A percentile compares a stretch with the other conserved stretches of the same genome.
Conservation (phyloP, 2,888 invertebrate genomes). For the Sarcophaga rosellei region DNA sequence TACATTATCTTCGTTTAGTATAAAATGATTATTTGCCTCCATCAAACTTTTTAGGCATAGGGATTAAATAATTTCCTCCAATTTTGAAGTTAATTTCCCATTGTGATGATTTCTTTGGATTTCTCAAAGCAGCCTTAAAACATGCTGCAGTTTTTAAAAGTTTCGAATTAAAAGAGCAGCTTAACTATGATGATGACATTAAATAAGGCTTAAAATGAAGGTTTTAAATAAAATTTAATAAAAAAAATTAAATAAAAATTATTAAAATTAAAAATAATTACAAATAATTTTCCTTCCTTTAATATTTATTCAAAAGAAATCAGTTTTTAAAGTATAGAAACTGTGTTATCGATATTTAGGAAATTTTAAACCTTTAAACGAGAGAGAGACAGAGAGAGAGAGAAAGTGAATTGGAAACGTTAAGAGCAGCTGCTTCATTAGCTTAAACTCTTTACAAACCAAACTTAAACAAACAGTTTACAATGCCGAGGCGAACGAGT, state of each 20-base stretch:
- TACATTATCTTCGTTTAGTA: too few relatives aligned
- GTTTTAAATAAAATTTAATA: too few relatives aligned
- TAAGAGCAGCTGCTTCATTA: neutral
- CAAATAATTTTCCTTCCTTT: too few relatives aligned
- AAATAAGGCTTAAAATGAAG: too few relatives aligned
- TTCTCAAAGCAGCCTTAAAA: slow-evolving; percentile 11
- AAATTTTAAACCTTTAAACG: neutral
- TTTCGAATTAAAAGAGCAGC: neutral
- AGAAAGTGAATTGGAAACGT: neutral
- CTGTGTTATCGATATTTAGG: too few relatives aligned
- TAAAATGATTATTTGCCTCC: too few relatives aligned
- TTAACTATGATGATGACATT: neutral
- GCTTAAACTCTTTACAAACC: slow-evolving; percentile 49
- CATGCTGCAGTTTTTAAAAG: neutral
- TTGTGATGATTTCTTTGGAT: neutral
- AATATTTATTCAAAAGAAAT: too few relatives aligned
- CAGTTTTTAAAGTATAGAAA: too few relatives aligned
- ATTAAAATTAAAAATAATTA: too few relatives aligned
- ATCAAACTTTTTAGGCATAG: too few relatives aligned
- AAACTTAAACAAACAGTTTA: slow-evolving; percentile 63
- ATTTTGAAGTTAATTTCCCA: neutral
- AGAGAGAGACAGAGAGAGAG: neutral
- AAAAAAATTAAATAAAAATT: too few relatives aligned
- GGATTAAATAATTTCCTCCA: too few relatives aligned
- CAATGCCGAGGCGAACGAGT: slow-evolving; percentile 68